Conservation (phyloP, 2,113 vertebrate species). For the Cheilinus undulatus region DNA sequence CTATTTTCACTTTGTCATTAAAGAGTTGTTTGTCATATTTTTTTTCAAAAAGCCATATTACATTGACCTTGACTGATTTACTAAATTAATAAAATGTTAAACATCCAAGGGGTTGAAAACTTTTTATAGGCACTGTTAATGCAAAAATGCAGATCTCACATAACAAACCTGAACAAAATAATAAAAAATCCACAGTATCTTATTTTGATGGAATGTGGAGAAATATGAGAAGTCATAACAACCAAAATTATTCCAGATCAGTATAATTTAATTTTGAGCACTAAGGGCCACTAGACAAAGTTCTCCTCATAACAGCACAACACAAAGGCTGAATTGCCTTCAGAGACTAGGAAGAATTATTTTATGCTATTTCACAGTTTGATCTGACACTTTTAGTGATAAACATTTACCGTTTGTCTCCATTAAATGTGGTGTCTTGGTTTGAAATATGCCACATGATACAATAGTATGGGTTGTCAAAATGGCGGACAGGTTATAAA, state of each 20-base stretch:
- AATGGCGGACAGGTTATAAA: conserved; percentile 52
- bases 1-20: no score
- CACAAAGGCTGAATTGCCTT: background rate
- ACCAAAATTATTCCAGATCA: background rate
- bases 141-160: no score
- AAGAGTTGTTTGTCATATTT: no score
- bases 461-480: conserved; percentile 56
- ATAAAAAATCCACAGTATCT: no score
- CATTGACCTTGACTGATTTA: no score
- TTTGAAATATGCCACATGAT: conserved; percentile 44
- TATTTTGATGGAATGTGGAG: no score
- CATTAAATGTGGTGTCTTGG: conserved; percentile 28
- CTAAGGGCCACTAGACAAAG: background rate
- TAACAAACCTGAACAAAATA: no score
- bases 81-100: no score
- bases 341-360: conserved; percentile 5
- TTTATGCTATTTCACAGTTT: conserved; percentile 21
- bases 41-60: no score
- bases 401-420: conserved; percentile 21
- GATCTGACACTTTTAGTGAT: conserved; percentile 1
- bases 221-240: no score
- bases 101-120: no score
- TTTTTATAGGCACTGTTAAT: no score
- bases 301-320: background rate
- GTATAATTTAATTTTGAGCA: background rate